Evolutionary conservation across 2,888 invertebrate genomes (phyloP), one percentile per base, ranked within the genome.

Genomic region (Drosophila maculinotata): DNA sequence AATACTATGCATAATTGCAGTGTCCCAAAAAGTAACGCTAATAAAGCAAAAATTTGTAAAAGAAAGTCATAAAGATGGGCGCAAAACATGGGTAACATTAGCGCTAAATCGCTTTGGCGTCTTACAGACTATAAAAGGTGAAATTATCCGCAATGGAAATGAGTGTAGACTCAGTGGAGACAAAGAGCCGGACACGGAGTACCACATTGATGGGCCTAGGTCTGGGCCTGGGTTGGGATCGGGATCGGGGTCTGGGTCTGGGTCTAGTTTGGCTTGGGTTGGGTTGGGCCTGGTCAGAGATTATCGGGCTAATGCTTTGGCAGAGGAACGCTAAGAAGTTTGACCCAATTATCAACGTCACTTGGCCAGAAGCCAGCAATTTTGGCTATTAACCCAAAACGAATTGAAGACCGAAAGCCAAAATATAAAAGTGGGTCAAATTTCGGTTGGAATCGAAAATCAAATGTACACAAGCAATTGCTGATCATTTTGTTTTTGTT

Each of bases 101-200:
- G 59, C 58, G 72, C 66, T 48, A 73, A 79, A 85, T 77, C 80
- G 81, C 76, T 69, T 81, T 67, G 67, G 56, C 77, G 62, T 77
- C 76, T 69, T 74, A 64, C 57, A 49, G 48, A 62, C 53, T 60
- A 69, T 75, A 68, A 84, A 81, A 79, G 85, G 85, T 78, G 85
- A 82, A 82, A 82, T 82, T 85, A 73, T 75, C 56, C 64, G 52
- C 79, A 59, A 72, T 78, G 72, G 66, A 74, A 72, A 72, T 69
- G 69, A 69, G 74, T 59, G 33, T 56, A 52, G 41, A 54, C 39
- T 36, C n/a, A n/a, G n/a, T n/a, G n/a, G 6, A 26, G 14, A 56
- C 73, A 72, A 73, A 72, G 58, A 72, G 74, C 74, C 74, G 78
- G 83, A 82, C 82, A 54, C 62, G 31, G 48, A 74, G 69, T 57